Conservation (phyloP, 2,113 vertebrate species). For the Percina caprodes region DNA sequence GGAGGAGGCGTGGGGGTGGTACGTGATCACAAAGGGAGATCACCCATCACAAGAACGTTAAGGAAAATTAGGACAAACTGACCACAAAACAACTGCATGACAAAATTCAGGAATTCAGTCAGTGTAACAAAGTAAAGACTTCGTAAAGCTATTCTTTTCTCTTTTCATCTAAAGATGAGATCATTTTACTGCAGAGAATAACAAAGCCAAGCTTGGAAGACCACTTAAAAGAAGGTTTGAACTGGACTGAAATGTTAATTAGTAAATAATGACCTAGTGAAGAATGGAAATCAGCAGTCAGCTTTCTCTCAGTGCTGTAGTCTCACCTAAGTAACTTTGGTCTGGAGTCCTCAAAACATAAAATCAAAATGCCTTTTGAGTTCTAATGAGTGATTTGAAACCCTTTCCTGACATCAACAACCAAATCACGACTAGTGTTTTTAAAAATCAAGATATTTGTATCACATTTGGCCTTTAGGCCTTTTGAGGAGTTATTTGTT, state of each 20-base stretch:
- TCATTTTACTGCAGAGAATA: neutral
- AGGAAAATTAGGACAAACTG: neutral
- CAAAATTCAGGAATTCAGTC: neutral
- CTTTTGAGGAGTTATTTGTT: neutral
- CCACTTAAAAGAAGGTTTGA: slow-evolving; percentile 22
- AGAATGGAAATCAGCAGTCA: slow-evolving; percentile 44
- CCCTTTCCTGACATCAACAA: neutral
- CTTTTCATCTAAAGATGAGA: neutral
- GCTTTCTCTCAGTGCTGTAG: slow-evolving; percentile 15
- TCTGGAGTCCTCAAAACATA: slow-evolving; percentile 28
- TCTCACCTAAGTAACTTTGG: slow-evolving; percentile 51
- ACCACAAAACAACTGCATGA: neutral
- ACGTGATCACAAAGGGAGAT: no score
- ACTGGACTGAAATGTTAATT: slow-evolving; percentile 39
- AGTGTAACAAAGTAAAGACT: neutral
- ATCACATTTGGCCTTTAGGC: neutral
- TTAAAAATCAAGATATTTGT: neutral
- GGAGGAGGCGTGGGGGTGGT: no score
- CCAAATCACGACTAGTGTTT: neutral
- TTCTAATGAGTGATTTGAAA: slow-evolving; percentile 14
- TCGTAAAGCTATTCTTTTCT: neutral
- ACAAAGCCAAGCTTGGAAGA: neutral
- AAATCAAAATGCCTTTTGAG: slow-evolving; percentile 25
- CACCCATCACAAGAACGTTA: neutral
- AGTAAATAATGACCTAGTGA: slow-evolving; percentile 50